Evolutionary conservation across 1,140 invertebrate species (phyloP), one percentile per base, ranked within the genome.

Genomic region (Meloidogyne hapla): DNA sequence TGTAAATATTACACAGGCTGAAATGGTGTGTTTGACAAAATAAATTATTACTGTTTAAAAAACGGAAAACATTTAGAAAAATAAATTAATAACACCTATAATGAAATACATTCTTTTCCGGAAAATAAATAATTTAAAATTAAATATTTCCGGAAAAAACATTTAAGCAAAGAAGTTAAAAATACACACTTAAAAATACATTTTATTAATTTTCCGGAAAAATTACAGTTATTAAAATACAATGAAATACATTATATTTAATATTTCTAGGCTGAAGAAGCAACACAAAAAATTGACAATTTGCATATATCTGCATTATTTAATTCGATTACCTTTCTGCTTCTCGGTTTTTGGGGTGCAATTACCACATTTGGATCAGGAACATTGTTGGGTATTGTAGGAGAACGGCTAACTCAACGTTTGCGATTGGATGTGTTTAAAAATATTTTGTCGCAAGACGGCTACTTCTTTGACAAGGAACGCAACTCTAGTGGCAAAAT

Each of bases 381-480:
- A 9, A 66, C 74, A 10, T 62, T 84, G 25, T 77, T 84, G 23
- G 83, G 84, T 42, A 74, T 70, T 38, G 79, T 82, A 15, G 83
- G 83, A 8, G 83, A 84, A 77, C 66, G 56, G 21, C 67, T 86
- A 48, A 82, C 79, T 3, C 62, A 66, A 25, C 76, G 76, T 6
- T 67, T 77, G 6, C 26, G 76, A 25, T 61, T 77, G 72, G 76
- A 77, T 21, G 76, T 77, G 21, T 77, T 77, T 28, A 63, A 28
- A 9, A 40, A 33, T n/a, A 67, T 73, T 33, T 61, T 73, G 1
- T 56, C 71, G 5, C 71, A 73, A 63, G 89, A 90, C 68, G 89
- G 90, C 62, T 72, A 85, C 10, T 90, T 83, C 77, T 91, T 89
- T 87, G 90, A 90, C 84, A 84, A 89, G 66, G 79, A 84, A 9